Conservation (phyloP, 2,113 vertebrate genomes). For the Todiramphus chloris region DNA sequence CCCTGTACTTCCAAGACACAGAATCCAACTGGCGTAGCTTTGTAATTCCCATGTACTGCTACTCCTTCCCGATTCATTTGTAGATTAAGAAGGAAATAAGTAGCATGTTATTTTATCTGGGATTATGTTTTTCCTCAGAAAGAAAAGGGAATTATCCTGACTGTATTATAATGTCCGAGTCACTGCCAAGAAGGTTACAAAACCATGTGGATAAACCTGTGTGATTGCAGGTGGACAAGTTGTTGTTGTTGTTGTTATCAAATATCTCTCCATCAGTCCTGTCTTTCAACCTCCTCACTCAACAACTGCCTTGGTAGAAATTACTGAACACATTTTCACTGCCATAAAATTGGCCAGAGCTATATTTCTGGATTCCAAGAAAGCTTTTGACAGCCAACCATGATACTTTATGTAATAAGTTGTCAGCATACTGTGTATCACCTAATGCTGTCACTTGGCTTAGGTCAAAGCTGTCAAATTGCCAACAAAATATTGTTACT, state of each 20-base stretch:
- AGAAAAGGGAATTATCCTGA: neutral
- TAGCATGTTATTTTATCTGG: neutral
- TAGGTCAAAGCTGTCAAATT: conserved; percentile 65
- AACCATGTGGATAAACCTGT: conserved; percentile 39
- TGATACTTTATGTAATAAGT: conserved; percentile 67
- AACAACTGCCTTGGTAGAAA: conserved; percentile 74
- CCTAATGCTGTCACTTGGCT: conserved; percentile 67
- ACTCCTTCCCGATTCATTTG: neutral
- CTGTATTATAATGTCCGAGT: neutral
- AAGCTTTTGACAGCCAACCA: conserved; percentile 75
- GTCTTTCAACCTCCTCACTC: conserved; percentile 59
- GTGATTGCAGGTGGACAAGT: conserved; percentile 46
- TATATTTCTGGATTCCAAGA: conserved; percentile 78
- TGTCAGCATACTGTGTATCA: conserved; percentile 72
- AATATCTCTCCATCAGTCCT: conserved; percentile 51
- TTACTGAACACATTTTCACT: conserved; percentile 77
- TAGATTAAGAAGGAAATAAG: neutral
- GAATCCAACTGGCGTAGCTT: neutral
- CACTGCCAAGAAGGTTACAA: conserved; percentile 10
- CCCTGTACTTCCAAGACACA: neutral
- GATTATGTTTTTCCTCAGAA: neutral
- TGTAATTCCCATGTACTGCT: neutral
- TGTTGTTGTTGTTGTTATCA: conserved; percentile 52
- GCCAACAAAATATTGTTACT: conserved; percentile 65
- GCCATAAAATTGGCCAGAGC: conserved; percentile 74